Evolutionary conservation across 23 tunicate species (phyloP), one percentile per base, ranked within the genome.

Genomic region (Botrylloides violaceus): DNA sequence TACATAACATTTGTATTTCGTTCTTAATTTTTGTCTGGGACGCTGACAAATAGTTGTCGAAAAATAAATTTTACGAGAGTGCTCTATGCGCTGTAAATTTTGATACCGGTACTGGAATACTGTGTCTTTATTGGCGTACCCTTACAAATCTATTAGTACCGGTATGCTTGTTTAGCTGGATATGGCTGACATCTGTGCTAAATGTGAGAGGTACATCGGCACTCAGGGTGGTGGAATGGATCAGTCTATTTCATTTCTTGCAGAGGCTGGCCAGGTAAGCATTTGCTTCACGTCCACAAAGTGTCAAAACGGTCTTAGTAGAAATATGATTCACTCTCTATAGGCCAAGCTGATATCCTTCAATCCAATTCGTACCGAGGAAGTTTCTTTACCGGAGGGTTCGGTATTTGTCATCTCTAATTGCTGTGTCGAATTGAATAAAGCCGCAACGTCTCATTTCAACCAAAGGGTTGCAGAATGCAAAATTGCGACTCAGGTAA

Each of bases 171-270:
- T 76, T 53, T 72, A 88, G 96, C 68, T 61, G 29, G 63, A 79
- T 21, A 65, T 91, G 33, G 98, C 98, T 9, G 84, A 84, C 35
- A 68, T 78, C 28, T 91, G 98, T 55, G 83, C 92, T 9, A 66
- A 62, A 36, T 83, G 92, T 64, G 98, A 91, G 62, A 61, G 92
- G 22, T 83, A 79, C 58, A 91, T 91, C 56, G 98, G 98, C 3
- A 91, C 98, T 29, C 98, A 91, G 70, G 98, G 98, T 28, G 98
- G 98, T 33, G 98, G 98, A 3, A 91, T 91, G 98, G 98, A 91
- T 60, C 98, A 91, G 74, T 88, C 96, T 12, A 88, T 88, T 21
- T 77, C 96, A 3, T 88, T 88, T 66, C 73, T 88, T 2, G 96
- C 96, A 0, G 85, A 88, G 49, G 35, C 73, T 22, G 98, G 98